Conservation (phyloP, 2,797 vertebrate species). For the Smutsia temminckii region DNA sequence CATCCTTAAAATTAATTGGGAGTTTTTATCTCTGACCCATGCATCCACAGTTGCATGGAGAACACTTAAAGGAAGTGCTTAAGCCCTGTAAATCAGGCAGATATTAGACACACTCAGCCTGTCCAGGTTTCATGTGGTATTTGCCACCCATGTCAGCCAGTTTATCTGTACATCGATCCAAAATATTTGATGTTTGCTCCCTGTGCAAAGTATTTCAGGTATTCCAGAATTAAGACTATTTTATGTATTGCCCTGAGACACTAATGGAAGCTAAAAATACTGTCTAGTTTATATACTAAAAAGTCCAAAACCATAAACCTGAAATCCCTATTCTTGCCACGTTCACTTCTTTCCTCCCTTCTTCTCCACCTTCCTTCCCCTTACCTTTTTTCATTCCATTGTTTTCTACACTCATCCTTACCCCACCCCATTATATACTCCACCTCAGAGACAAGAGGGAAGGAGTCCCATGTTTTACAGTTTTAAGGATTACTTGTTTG, state of each 20-base stretch:
- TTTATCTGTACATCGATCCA: not conserved
- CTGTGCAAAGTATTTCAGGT: not conserved
- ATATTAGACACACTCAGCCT: not conserved
- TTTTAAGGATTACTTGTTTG: not conserved
- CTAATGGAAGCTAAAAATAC: not conserved
- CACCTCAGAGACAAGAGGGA: not conserved
- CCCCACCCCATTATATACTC: not conserved
- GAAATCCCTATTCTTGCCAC: not conserved
- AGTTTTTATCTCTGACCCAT: not conserved
- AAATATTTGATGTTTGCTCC: not conserved
- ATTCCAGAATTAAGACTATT: constrained; percentile 32
- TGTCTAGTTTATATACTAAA: not conserved
- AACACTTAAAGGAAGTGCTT: not conserved
- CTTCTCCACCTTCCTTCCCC: too few relatives aligned
- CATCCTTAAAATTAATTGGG: not conserved
- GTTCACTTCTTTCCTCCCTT: not conserved
- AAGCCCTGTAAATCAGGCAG: not conserved
- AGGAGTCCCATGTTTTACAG: not conserved
- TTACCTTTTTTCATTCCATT: not conserved
- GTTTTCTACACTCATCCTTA: not conserved
- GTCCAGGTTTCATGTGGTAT: not conserved
- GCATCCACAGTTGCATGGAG: not conserved
- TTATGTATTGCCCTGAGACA: not conserved
- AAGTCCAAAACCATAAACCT: not conserved
- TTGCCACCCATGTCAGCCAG: not conserved